phyloP scores from a whole-genome alignment of 2,113 vertebrate genomes.

The Amia ocellicauda region DNA sequence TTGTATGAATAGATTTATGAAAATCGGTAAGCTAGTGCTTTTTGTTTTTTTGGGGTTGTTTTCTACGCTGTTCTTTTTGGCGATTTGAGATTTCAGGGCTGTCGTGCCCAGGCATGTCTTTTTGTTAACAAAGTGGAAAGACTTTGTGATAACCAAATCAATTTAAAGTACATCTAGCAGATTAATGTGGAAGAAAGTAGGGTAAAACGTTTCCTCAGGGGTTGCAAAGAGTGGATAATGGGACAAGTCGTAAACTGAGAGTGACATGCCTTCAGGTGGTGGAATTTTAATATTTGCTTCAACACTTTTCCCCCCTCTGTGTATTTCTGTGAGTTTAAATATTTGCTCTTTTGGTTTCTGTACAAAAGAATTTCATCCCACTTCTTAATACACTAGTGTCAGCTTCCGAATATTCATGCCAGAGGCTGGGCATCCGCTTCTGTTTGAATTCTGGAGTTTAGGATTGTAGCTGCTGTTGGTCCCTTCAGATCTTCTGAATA shows the following conservation, averaged over 20 bases:
- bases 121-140: neutral
- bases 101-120: neutral
- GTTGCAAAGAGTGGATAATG: neutral
- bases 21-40: neutral
- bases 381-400: no score
- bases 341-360: no score
- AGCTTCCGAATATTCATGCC: no score
- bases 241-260: neutral
- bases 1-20: neutral
- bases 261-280: neutral
- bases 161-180: neutral
- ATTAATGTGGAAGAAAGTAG: neutral
- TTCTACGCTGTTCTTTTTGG: neutral
- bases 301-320: neutral
- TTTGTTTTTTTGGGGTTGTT: neutral
- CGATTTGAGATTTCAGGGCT: neutral
- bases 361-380: no score
- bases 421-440: no score
- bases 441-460: no score
- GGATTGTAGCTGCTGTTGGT: no score
- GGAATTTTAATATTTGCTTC: neutral
- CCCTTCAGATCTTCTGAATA: no score
- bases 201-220: slow-evolving; percentile 1
- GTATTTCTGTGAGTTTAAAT: neutral
- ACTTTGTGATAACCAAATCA: neutral